Base-by-base conservation (phyloP, 2,797 vertebrate genomes). In the Poecilia picta region DNA sequence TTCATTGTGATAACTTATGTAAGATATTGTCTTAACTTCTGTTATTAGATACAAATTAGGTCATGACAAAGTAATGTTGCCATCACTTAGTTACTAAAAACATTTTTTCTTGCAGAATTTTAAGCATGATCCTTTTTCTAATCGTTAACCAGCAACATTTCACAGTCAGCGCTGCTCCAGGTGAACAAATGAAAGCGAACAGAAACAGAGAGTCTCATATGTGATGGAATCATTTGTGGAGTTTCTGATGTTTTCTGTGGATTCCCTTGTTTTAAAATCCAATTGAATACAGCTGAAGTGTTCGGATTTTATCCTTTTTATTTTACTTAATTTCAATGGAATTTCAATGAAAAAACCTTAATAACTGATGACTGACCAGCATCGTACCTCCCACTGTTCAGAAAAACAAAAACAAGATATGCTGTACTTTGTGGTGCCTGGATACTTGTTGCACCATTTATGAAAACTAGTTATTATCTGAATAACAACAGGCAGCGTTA, bases 161-260 rank as follows among this genome's bases (percentile, higher is more conserved):
- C 82, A 86, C 82, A 84, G 71, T 66, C 70, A n/a, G n/a, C n/a
- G 2, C 68, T 25, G 81, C 87, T 85, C 20, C 82, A 88, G 86
- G 87, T 92, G 83, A 47, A 43, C n/a, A 82, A 12, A 8, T 51
- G 59, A 79, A 16, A 72, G 31, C 66, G n/a, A 68, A 39, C 72
- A 12, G 28, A 71, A 55, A 41, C 71, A 15, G 25, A n/a, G n/a
- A 23, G 0, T 82, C 47, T 74, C 55, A 85, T 51, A 7, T 57
- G 49, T 66, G 23, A 66, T 33, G 1, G 8, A 49, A 46, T 51
- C 70, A 18, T 77, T 68, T 33, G 4, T 15, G 12, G 77, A 71
- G 31, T 62, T 80, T 45, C 15, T 62, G 25, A 1, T 1, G 41
- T 76, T 36, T 25, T 51, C 45, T 1, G 1, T 16, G 45, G 73